Conservation (phyloP, 2,113 vertebrate genomes). For the Sturnira hondurensis region DNA sequence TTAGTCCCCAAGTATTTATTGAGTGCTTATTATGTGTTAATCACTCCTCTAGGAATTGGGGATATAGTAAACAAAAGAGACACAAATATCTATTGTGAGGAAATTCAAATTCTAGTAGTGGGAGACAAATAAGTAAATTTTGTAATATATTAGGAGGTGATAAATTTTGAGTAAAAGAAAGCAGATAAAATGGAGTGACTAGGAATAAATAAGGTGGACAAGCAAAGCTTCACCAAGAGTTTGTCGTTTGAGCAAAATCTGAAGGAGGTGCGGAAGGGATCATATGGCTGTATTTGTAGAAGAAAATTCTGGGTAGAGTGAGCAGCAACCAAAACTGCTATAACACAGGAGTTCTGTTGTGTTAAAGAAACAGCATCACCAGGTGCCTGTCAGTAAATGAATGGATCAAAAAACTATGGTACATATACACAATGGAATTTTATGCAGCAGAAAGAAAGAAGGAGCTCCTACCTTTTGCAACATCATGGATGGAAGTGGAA, state of each 20-base stretch:
- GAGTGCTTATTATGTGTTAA: not conserved
- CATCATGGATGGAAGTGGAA: too few species aligned
- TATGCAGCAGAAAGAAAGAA: too few species aligned
- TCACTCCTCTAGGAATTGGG: not conserved
- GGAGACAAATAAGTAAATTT: not conserved
- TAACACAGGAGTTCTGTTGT: not conserved
- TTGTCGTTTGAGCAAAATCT: slow-evolving; percentile 24
- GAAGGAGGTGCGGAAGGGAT: not conserved
- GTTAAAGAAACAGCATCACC: not conserved
- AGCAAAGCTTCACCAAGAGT: not conserved
- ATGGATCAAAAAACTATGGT: too few species aligned
- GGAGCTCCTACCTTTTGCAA: too few species aligned
- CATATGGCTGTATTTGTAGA: not conserved
- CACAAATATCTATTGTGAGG: not conserved
- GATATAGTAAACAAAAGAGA: not conserved
- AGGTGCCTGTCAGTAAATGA: too few species aligned
- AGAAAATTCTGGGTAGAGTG: not conserved
- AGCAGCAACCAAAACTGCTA: not conserved
- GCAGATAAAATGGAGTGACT: not conserved
- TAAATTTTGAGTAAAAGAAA: slow-evolving; percentile 19
- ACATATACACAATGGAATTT: too few species aligned
- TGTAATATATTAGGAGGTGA: not conserved
- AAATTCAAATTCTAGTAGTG: not conserved
- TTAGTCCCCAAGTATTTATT: slow-evolving; percentile 29
- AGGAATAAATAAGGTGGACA: not conserved